Percentiles rank a stretch among this genome's conserved stretches.
Conservation (phyloP, 2,113 vertebrate species). For the Phyllostomus hastatus region DNA sequence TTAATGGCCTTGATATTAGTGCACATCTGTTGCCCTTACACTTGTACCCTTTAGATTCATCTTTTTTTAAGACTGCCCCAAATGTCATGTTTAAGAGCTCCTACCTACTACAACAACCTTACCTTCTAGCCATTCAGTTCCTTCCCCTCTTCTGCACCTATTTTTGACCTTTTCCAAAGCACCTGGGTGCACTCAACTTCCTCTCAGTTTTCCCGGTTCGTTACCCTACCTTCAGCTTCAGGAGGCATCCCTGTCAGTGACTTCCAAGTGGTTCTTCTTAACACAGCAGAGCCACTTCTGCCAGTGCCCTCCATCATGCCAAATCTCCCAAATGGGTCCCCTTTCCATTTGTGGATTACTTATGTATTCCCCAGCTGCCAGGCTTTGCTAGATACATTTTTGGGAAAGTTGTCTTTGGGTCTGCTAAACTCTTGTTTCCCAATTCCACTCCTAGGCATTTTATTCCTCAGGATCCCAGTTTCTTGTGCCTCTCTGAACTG, state of each 20-base stretch:
- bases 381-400: not conserved
- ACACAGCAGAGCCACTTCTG: not conserved
- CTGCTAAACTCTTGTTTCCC: not conserved
- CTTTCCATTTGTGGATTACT: not conserved
- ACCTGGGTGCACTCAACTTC: not conserved
- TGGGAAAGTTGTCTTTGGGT: not conserved
- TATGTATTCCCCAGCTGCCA: not conserved
- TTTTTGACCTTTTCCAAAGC: not conserved
- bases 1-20: not conserved
- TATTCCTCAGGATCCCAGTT: not conserved
- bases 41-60: not conserved
- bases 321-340: not conserved
- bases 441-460: not conserved
- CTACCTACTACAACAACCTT: too few species aligned
- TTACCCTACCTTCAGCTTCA: not conserved
- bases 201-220: not conserved
- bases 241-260: not conserved
- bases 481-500: conserved; percentile 19
- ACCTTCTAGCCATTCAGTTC: not conserved
- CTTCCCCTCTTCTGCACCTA: not conserved
- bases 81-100: not conserved
- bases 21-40: not conserved
- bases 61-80: not conserved
- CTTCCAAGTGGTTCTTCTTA: not conserved
- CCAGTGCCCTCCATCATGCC: not conserved